These are phyloP conservation scores for Gadopsis marmoratus DNA, from an alignment of 2,797 vertebrate species.

Conservation along the genomic window DNA sequence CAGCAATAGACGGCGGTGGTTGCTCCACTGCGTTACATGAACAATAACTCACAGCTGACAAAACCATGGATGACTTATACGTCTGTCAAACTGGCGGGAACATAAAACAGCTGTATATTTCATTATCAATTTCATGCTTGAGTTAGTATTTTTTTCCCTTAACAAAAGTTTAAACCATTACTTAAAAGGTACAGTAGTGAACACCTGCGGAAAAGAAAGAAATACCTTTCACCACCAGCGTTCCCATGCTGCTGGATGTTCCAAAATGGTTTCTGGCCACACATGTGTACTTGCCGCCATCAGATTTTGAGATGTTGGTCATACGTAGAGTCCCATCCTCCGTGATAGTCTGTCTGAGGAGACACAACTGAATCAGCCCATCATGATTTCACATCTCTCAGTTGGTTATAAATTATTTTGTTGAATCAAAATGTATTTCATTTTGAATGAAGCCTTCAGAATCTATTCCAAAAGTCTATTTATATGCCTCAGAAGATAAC, in stretches of 20 bases:
- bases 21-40: conserved; percentile 72
- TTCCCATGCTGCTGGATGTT: conserved; percentile 85
- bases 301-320: conserved; percentile 84
- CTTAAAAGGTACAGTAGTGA: conserved; percentile 54
- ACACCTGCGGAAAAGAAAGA: conserved; percentile 42
- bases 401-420: conserved; percentile 6
- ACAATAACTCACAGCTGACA: conserved; percentile 88
- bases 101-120: conserved; percentile 87
- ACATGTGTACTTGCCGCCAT: conserved; percentile 88
- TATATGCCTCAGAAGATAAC: conserved; percentile 66
- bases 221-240: conserved; percentile 90
- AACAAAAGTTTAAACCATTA: conserved; percentile 74
- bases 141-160: conserved; percentile 72
- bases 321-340: conserved; percentile 89
- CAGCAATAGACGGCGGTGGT: conserved; percentile 53
- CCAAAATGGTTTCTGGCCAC: conserved; percentile 90
- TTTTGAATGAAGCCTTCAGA: conserved; percentile 47
- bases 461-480: conserved; percentile 60
- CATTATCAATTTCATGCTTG: conserved; percentile 89
- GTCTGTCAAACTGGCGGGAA: conserved; percentile 83
- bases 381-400: conserved; percentile 3
- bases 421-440: conserved; percentile 34
- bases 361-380: conserved; percentile 31
- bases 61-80: conserved; percentile 84
- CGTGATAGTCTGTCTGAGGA: conserved; percentile 79